Base-by-base conservation (phyloP, 92 coral and sea anemone genomes). In the Hydrozoanthus gracilis region DNA sequence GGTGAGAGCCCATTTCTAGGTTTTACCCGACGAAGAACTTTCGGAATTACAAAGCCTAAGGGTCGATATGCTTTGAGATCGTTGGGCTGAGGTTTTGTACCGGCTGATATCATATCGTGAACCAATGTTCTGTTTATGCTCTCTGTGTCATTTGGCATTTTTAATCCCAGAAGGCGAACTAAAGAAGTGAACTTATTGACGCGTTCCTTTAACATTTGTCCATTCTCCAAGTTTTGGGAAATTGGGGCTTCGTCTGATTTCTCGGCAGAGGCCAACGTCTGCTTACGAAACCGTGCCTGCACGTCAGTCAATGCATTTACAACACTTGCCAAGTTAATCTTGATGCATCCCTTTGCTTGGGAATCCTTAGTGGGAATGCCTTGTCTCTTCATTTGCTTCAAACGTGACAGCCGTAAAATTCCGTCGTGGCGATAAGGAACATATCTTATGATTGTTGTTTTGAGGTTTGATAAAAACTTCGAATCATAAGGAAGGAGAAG, bases 41-140 rank as follows among this genome's bases (percentile, higher is more conserved):
- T 68, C 3, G 73, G 73, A 68, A 68, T 68, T 35, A 44, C 62
- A 76, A 56, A 51, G 10, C 39, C 39, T 27, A 27, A 27, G 8
- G 6, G 54, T 14, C 12, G 16, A 16, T 8, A 5, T 71, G 44
- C 49, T 44, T 46, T 60, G 8, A 44, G 50, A 61, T 45, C 73
- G 47, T 79, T 45, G 39, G 6, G 13, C 46, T 44, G 54, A 60
- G 55, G 15, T 13, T 79, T 47, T 17, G n/a, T 17, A 14, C 48
- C 50, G 9, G 50, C 15, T 3, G 69, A 79, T 46, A 15, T 35
- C 55, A 44, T 18, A 16, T 80, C 35, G 17, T 17, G 44, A 5
- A 80, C 58, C 85, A 80, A 80, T 35, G 74, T 64, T 15, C 47
- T 80, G 85, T 80, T 80, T 12, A 70, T 65, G 54, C 72, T 80